A percentile compares a stretch with the other conserved stretches of the same genome.
These are phyloP conservation scores for Helogale parvula DNA, from an alignment of 2,113 vertebrate species.

Conservation along the genomic window DNA sequence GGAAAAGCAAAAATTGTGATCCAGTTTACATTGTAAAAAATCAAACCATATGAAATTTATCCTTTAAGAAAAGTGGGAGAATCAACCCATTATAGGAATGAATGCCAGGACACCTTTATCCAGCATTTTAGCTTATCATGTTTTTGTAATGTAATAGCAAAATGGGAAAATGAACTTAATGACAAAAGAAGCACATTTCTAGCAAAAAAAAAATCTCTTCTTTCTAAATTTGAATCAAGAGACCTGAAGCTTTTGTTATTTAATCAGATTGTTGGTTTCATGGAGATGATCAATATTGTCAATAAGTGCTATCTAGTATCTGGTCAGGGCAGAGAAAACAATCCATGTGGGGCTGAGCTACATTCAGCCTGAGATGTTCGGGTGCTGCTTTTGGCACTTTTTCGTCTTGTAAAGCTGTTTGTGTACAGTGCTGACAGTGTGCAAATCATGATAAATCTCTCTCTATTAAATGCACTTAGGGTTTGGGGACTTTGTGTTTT, in stretches of 20 bases:
- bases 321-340: not conserved
- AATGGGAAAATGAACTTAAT: not conserved
- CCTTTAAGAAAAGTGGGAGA: not conserved
- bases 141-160: not conserved
- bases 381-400: not conserved
- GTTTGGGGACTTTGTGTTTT: not conserved
- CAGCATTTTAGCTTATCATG: not conserved
- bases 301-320: not conserved
- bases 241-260: not conserved
- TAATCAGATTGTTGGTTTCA: not conserved
- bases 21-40: not conserved
- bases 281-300: not conserved
- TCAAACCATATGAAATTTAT: not conserved
- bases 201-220: not conserved
- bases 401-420: slow-evolving; percentile 5
- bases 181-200: not conserved
- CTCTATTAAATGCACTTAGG: slow-evolving; percentile 44
- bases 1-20: not conserved
- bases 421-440: not conserved
- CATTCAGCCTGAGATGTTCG: not conserved
- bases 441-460: slow-evolving; percentile 61
- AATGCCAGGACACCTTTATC: not conserved
- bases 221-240: not conserved
- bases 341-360: accelerated
- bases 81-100: not conserved